Evolutionary conservation across 1,140 invertebrate genomes (phyloP).

Genomic region (Vanessa atalanta): DNA sequence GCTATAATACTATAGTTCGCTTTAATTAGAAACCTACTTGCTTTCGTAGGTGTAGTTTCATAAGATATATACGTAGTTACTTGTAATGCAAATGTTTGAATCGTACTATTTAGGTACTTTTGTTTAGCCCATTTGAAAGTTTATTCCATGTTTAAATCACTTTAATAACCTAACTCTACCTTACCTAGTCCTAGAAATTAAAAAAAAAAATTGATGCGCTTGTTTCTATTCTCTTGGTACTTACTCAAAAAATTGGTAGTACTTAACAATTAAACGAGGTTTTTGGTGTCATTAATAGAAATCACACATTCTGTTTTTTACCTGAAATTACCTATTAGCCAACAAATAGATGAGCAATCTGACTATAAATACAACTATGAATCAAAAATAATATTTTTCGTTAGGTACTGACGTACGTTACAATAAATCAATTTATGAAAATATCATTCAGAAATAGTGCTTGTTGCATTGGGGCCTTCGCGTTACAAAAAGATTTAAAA

Average conservation of each 20-base stretch:
- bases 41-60: slow-evolving; percentile 63
- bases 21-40: slow-evolving; percentile 55
- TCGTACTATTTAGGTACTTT: slow-evolving; percentile 3
- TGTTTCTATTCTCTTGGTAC: background rate
- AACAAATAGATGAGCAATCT: too few relatives aligned
- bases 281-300: background rate
- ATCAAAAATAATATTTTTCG: too few relatives aligned
- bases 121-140: background rate
- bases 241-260: background rate
- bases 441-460: too few relatives aligned
- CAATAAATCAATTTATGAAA: too few relatives aligned
- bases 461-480: too few relatives aligned
- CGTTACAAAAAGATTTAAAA: too few relatives aligned
- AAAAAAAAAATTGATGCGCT: background rate
- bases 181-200: slow-evolving; percentile 6
- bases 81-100: slow-evolving; percentile 26
- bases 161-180: slow-evolving; percentile 4
- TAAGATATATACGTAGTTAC: slow-evolving; percentile 38
- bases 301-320: too few relatives aligned
- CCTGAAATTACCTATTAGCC: too few relatives aligned
- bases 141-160: background rate
- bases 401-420: too few relatives aligned
- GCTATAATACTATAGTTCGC: slow-evolving; percentile 53
- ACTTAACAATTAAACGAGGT: background rate
- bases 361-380: too few relatives aligned